Evolutionary conservation across 2,797 vertebrate species (phyloP).

Genomic region (Clamator glandarius): DNA sequence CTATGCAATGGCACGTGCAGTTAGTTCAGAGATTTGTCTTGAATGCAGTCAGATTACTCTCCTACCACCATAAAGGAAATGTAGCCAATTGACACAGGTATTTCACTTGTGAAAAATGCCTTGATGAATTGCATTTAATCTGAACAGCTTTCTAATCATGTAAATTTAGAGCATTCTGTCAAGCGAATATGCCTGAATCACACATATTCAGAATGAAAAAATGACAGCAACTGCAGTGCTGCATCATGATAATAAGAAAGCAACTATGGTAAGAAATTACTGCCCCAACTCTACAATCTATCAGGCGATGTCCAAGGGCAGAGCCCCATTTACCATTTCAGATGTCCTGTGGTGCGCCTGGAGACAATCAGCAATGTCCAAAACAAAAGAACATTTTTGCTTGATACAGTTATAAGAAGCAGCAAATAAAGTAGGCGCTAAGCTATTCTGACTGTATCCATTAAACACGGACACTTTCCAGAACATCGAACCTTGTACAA

Average conservation of each 20-base stretch:
- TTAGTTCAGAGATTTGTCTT: neutral
- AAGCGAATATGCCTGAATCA: neutral
- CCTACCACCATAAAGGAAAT: neutral
- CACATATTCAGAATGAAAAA: neutral
- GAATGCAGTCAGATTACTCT: neutral
- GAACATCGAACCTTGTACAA: neutral
- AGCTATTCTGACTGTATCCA: neutral
- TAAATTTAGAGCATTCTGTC: constrained; percentile 8
- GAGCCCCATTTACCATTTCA: neutral
- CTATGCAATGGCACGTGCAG: neutral
- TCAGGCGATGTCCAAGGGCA: neutral
- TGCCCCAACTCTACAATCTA: neutral
- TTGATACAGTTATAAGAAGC: neutral
- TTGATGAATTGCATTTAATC: constrained; percentile 18
- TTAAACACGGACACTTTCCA: neutral
- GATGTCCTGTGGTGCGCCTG: neutral
- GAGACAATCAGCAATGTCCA: neutral
- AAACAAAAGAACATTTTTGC: neutral
- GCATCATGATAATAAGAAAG: neutral
- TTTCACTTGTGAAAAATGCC: neutral
- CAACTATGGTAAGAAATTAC: constrained; percentile 8
- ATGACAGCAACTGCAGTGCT: neutral
- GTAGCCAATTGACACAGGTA: neutral
- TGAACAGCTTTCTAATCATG: constrained; percentile 2
- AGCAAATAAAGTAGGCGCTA: neutral